Evolutionary conservation across 2,888 invertebrate species (phyloP).

Genomic region (Xestia c-nigrum): DNA sequence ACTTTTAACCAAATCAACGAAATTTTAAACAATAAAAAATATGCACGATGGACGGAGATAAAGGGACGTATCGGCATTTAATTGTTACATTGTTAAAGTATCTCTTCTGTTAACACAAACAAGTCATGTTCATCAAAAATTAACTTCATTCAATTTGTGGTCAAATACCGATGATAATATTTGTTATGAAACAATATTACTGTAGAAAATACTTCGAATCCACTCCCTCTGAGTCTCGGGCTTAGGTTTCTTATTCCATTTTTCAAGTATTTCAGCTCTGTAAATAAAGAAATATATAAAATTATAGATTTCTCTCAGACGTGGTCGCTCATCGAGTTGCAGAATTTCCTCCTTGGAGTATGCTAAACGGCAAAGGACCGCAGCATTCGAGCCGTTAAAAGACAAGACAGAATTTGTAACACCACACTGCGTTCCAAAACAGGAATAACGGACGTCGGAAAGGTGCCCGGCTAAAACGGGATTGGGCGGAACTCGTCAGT

Average conservation of each 20-base stretch:
- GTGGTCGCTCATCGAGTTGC: not conserved
- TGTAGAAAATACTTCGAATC: slow-evolving; percentile 57
- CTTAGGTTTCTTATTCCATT: slow-evolving; percentile 67
- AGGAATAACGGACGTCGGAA: not conserved
- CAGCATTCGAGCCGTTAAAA: not conserved
- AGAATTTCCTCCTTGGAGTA: not conserved
- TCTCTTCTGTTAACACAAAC: not conserved
- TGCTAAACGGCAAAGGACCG: not conserved
- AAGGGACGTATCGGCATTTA: not conserved
- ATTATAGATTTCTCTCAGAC: not conserved
- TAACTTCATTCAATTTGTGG: slow-evolving; percentile 5
- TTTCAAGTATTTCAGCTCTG: slow-evolving; percentile 70
- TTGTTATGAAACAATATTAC: not conserved
- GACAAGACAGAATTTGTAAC: not conserved
- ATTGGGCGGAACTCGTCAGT: not conserved
- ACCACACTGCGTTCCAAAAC: not conserved
- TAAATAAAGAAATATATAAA: slow-evolving; percentile 18
- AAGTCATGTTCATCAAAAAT: not conserved
- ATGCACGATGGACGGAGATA: not conserved
- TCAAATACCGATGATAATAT: not conserved
- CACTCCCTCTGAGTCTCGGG: slow-evolving; percentile 60
- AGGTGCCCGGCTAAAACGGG: not conserved
- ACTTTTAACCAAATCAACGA: not conserved
- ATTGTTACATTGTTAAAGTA: not conserved
- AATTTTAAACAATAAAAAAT: not conserved